Evolutionary conservation across 2,888 invertebrate genomes (phyloP).

Genomic region (Zelleria hepariella): DNA sequence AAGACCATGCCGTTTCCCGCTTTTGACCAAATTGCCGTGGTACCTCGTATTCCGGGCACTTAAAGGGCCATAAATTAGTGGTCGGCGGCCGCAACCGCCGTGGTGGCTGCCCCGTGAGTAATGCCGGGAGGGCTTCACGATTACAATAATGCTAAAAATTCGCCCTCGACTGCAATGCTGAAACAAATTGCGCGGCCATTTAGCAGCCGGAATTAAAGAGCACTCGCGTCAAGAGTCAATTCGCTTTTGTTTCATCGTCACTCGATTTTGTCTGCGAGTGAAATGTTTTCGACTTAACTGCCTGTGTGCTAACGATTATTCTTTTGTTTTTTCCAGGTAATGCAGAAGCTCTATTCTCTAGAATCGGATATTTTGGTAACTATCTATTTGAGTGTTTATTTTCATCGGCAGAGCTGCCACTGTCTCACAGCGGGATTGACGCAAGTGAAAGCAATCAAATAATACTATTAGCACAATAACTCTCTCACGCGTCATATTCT

Average conservation of each 20-base stretch:
- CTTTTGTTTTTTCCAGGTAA: background rate
- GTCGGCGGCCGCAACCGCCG: slow-evolving; percentile 58
- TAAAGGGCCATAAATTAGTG: slow-evolving; percentile 65
- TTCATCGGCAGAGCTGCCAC: background rate
- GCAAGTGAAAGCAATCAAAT: background rate
- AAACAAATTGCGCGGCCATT: slow-evolving; percentile 10
- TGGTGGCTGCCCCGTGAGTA: slow-evolving; percentile 63
- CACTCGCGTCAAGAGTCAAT: background rate
- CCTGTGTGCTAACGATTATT: background rate
- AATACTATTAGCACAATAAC: background rate
- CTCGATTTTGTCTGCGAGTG: background rate
- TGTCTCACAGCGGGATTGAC: background rate
- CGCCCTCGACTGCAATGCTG: slow-evolving; percentile 15
- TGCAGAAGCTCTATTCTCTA: background rate
- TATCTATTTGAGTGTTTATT: background rate
- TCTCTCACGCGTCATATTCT: background rate
- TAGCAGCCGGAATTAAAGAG: background rate
- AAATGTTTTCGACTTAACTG: background rate
- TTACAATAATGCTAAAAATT: slow-evolving; percentile 8
- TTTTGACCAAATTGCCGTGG: slow-evolving; percentile 45
- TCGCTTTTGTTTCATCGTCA: background rate
- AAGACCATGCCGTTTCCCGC: slow-evolving; percentile 26
- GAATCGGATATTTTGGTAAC: background rate
- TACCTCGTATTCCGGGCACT: slow-evolving; percentile 49
- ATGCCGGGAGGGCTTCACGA: slow-evolving; percentile 39